phyloP scores from a whole-genome alignment of 2,888 invertebrate genomes.

The Altica lythri region DNA sequence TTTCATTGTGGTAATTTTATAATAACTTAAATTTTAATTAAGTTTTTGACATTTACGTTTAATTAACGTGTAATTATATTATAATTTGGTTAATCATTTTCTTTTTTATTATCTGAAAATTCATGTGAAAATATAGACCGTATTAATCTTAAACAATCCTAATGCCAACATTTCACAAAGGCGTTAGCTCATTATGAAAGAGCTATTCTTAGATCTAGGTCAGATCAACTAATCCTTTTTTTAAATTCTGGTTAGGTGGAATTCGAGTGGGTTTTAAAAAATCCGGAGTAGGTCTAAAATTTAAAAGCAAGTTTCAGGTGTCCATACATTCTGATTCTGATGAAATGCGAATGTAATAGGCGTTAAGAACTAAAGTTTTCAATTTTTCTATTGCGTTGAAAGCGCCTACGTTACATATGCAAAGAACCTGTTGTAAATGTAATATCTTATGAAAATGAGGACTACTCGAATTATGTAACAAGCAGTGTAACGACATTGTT shows the following conservation, averaged over 20 bases:
- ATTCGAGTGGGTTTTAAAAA: constrained; percentile 21
- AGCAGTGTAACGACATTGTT: constrained; percentile 11
- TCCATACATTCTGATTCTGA: constrained; percentile 4
- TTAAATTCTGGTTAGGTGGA: constrained; percentile 8
- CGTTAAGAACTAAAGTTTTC: constrained; percentile 9
- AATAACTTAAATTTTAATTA: too few relatives aligned
- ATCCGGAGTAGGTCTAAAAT: constrained; percentile 19
- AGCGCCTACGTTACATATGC: constrained; percentile 2
- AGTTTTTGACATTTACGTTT: too few relatives aligned
- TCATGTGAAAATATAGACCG: too few relatives aligned
- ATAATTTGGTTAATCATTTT: too few relatives aligned
- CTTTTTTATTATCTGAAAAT: too few relatives aligned
- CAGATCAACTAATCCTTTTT: not conserved
- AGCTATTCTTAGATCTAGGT: constrained; percentile 7
- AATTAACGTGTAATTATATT: too few relatives aligned
- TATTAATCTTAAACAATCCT: too few relatives aligned
- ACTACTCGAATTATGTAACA: constrained; percentile 16
- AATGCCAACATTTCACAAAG: too few relatives aligned
- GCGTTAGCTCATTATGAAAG: too few relatives aligned
- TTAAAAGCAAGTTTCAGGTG: constrained; percentile 18
- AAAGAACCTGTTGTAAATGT: not conserved
- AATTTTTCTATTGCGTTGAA: constrained; percentile 9
- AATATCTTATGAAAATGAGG: constrained; percentile 8
- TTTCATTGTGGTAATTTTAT: too few relatives aligned
- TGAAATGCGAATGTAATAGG: constrained; percentile 14